Percentiles rank a stretch among this genome's conserved stretches.
These are phyloP conservation scores for Cynopterus brachyotis DNA, from an alignment of 2,113 vertebrate species.

Conservation along the genomic window DNA sequence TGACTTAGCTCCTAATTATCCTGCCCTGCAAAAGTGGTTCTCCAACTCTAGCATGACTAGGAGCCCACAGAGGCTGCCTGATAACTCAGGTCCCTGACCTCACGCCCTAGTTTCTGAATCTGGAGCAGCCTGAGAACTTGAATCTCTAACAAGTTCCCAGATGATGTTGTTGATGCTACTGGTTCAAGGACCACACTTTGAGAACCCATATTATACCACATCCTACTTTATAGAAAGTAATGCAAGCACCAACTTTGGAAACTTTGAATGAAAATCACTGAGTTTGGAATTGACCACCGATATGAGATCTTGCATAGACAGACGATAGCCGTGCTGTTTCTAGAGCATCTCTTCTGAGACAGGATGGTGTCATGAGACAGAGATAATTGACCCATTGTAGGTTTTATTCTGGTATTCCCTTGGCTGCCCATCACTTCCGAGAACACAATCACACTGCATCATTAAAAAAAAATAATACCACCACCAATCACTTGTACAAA, in stretches of 20 bases:
- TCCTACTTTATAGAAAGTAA: background rate
- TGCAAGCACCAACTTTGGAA: background rate
- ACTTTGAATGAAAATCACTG: background rate
- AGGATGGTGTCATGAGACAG: conserved; percentile 15
- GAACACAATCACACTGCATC: conserved; percentile 22
- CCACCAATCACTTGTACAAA: background rate
- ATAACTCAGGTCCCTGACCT: background rate
- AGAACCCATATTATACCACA: background rate
- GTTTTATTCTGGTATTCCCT: conserved; percentile 70
- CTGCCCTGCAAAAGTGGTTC: no score
- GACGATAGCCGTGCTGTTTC: background rate
- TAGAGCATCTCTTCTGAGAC: conserved; percentile 4
- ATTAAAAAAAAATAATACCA: background rate
- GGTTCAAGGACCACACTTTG: background rate
- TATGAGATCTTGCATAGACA: background rate
- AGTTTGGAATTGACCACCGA: background rate
- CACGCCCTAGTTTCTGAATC: background rate
- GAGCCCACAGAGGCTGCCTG: background rate
- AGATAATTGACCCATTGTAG: conserved; percentile 57
- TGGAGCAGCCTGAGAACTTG: background rate
- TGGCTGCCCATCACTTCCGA: conserved; percentile 56
- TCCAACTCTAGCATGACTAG: background rate
- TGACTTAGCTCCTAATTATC: background rate
- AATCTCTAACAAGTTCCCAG: background rate
- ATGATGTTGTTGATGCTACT: background rate